A percentile compares a stretch with the other conserved stretches of the same genome.
phyloP scores from a whole-genome alignment of 2,113 vertebrate genomes.

The Eulemur macaco region DNA sequence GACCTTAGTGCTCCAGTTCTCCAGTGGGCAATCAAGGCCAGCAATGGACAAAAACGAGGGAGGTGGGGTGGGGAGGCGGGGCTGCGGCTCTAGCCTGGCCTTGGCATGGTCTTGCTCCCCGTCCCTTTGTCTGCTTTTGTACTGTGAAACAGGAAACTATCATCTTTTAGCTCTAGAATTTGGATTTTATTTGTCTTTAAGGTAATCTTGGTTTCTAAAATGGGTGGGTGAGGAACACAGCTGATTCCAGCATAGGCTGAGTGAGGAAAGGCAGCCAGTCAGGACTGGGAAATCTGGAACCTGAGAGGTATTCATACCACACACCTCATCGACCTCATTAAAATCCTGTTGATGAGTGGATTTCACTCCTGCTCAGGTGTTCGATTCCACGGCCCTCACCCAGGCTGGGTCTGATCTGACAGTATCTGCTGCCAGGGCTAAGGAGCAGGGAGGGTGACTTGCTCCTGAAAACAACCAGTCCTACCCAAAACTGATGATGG shows the following conservation, averaged over 20 bases:
- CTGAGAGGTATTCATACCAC: not conserved
- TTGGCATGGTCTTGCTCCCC: not conserved
- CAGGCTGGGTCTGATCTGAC: slow-evolving; percentile 8
- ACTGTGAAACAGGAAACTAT: slow-evolving; percentile 1
- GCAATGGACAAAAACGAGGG: not conserved
- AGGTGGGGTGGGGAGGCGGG: not conserved
- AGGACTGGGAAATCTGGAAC: not conserved
- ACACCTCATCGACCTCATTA: slow-evolving; percentile 48
- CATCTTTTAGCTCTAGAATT: slow-evolving; percentile 47
- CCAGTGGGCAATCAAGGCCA: not conserved
- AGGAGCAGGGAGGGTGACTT: not conserved
- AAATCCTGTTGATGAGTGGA: not conserved
- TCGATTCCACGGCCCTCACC: slow-evolving; percentile 19
- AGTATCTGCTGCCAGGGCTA: not conserved
- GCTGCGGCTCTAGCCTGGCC: not conserved
- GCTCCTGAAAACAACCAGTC: slow-evolving; percentile 30
- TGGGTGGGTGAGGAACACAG: not conserved
- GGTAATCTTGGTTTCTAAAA: slow-evolving; percentile 14
- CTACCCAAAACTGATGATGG: not conserved
- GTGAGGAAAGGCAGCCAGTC: not conserved
- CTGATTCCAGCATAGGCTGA: not conserved
- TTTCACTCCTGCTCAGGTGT: not conserved
- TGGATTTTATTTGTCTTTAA: not conserved
- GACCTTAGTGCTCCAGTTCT: not conserved
- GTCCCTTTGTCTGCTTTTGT: not conserved